Conservation (phyloP, 2,888 invertebrate species). For the Microctonus hyperodae region DNA sequence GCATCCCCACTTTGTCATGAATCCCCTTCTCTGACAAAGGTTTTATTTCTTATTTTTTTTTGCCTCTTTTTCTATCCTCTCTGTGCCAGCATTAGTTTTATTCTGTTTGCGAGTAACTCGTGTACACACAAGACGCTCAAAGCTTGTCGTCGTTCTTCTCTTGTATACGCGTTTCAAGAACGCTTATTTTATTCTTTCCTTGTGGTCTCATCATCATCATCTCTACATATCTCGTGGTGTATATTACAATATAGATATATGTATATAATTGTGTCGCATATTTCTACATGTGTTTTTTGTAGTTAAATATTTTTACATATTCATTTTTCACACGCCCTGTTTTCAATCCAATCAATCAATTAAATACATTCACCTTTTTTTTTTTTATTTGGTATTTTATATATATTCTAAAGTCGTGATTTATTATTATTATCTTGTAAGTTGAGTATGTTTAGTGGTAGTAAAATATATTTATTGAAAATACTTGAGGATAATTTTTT, state of each 20-base stretch:
- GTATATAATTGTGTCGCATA: neutral
- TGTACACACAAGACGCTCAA: no score
- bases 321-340: neutral
- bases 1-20: neutral
- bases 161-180: neutral
- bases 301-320: neutral
- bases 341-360: neutral
- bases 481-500: neutral
- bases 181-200: neutral
- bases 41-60: neutral
- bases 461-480: neutral
- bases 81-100: neutral
- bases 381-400: no score
- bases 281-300: neutral
- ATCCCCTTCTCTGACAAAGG: neutral
- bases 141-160: no score
- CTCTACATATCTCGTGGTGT: no score
- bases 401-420: no score
- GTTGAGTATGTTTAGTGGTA: neutral
- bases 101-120: neutral
- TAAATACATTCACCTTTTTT: no score
- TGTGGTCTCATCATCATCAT: no score
- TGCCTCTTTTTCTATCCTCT: neutral
- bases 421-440: no score
- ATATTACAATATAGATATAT: no score